Evolutionary conservation across 2,888 invertebrate genomes (phyloP), one percentile per base, ranked within the genome.

Genomic region (Criorhina ranunculi): DNA sequence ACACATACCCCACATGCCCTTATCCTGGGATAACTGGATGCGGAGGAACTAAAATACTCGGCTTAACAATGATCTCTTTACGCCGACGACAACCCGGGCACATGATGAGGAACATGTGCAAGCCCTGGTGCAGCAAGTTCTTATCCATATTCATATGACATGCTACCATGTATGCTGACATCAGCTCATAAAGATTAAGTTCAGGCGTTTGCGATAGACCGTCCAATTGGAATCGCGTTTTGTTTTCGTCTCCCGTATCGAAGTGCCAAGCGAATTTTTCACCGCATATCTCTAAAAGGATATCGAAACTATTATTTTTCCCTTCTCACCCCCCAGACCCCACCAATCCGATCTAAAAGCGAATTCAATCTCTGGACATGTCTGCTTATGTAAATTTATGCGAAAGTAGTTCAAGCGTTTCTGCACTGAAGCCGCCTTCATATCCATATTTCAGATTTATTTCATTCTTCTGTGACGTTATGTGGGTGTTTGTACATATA

Each of bases 301-400:
- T 60, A 77, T 67, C 59, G 67, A 67, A 60, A 53, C 46, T 46
- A 69, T 53, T 11, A 9, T 40, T 40, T 70, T 37, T 24, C n/a
- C 7, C 19, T 6, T 17, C 55, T 15, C 17, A 37, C 37, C n/a
- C 37, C 17, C 24, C 37, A 24, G 24, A 4, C 6, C 6, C 8
- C n/a, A 35, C 12, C 19, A 31, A 24, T 12, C 12, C 1, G 46
- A 40, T 12, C 33, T 37, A 8, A 53, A 53, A 37, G 35, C 8
- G 17, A 78, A 78, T 69, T 62, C 77, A 78, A 78, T 78, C 60
- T 78, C 60, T 62, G 77, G 70, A 70, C 77, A 69, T 78, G 69
- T 69, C 77, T 70, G 37, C 77, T 78, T 78, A 78, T 78, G 69
- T 62, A 78, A 78, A 78, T 78, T 78, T 69, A 78, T 78, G 77